Percentiles rank a stretch among this genome's conserved stretches.
These are phyloP conservation scores for Apamea sordens DNA, from an alignment of 2,888 invertebrate genomes.

Conservation along the genomic window DNA sequence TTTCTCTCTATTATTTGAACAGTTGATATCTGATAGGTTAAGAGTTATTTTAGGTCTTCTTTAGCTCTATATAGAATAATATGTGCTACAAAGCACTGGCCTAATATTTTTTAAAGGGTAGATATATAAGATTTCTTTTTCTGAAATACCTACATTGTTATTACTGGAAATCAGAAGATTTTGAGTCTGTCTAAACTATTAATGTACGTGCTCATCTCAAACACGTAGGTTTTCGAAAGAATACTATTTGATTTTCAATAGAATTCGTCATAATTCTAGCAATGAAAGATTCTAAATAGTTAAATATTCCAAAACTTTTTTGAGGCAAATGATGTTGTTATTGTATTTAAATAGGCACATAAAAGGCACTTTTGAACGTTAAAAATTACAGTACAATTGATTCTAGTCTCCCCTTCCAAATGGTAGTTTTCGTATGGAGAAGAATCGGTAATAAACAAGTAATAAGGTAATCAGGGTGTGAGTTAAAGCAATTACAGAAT, in stretches of 20 bases:
- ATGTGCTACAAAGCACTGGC: background rate
- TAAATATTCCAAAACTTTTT: slow-evolving; percentile 3
- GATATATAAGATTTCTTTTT: background rate
- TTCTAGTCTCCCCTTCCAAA: too few relatives aligned
- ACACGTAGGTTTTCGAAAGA: background rate
- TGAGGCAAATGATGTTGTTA: background rate
- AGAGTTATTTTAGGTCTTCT: slow-evolving; percentile 44
- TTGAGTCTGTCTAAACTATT: background rate
- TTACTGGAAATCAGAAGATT: background rate
- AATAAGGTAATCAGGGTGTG: too few relatives aligned
- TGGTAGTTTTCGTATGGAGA: too few relatives aligned
- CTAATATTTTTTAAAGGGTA: slow-evolving; percentile 5
- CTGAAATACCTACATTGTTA: background rate
- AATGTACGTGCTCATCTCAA: background rate
- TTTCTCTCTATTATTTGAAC: slow-evolving; percentile 24
- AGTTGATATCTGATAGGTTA: background rate
- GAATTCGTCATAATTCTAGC: background rate
- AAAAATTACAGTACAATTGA: too few relatives aligned
- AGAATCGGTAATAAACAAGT: too few relatives aligned
- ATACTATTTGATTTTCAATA: slow-evolving; percentile 12
- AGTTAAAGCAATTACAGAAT: too few relatives aligned
- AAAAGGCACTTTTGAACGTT: too few relatives aligned
- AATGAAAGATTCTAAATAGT: background rate
- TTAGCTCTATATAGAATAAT: background rate
- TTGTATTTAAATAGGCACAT: too few relatives aligned